Conservation (phyloP, 2,797 vertebrate species). For the Gymnodraco acuticeps region DNA sequence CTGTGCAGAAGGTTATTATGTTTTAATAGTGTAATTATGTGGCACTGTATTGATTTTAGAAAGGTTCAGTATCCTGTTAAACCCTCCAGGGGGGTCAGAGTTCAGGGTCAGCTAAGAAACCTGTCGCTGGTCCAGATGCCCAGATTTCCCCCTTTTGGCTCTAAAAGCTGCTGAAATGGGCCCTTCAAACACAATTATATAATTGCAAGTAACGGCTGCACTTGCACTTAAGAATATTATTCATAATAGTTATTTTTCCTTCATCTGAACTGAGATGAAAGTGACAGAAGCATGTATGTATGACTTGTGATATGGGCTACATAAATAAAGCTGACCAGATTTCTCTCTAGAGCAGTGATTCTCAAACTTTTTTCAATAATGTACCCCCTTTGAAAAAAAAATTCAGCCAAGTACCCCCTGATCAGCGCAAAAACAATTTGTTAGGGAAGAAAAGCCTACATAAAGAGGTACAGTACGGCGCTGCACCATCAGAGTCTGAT, state of each 20-base stretch:
- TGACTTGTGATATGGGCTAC: neutral
- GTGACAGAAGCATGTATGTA: too few relatives aligned
- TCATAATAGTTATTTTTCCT: too few relatives aligned
- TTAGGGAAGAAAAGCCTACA: too few relatives aligned
- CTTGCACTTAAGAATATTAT: neutral
- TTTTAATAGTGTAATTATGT: neutral
- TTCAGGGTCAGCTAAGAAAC: slow-evolving; percentile 17
- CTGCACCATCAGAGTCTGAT: too few relatives aligned
- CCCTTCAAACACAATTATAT: neutral
- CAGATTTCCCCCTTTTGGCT: neutral
- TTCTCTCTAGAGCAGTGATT: too few relatives aligned
- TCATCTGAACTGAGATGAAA: neutral
- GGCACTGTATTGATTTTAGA: slow-evolving; percentile 44
- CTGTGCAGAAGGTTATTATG: neutral
- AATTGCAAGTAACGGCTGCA: too few relatives aligned
- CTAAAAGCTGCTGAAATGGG: neutral
- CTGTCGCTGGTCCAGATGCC: neutral
- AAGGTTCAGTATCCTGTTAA: slow-evolving; percentile 31
- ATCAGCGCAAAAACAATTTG: too few relatives aligned
- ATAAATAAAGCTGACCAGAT: neutral
- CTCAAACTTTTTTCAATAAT: too few relatives aligned
- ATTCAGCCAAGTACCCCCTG: too few relatives aligned
- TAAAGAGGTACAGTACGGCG: too few relatives aligned
- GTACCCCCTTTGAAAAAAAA: too few relatives aligned
- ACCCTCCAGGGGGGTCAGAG: slow-evolving; percentile 2